Base-by-base conservation (phyloP, 1,140 invertebrate species). In the Sycobia sp. region DNA sequence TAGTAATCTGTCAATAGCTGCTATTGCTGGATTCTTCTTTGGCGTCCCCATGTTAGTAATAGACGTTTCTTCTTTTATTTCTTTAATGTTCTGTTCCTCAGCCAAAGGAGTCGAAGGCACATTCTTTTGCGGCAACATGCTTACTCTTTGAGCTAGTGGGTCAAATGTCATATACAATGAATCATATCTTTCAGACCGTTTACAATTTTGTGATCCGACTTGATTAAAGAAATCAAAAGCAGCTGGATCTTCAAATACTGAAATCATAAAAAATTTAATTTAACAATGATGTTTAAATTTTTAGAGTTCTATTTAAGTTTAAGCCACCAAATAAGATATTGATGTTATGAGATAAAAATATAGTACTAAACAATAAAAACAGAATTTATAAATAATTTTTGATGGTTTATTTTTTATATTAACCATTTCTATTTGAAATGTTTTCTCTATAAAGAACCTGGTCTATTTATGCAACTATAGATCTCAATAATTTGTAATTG, bases 121-220 rank as follows among this genome's bases (percentile, higher is more conserved):
- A 64, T 77, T 80, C 36, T 71, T 75, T 69, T 82, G 79, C 0
- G 79, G 77, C 46, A 81, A 70, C 79, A 82, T 82, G 25, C 66
- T 80, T 57, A 71, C 71, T 51, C 81, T 76, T 50, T 73, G 67
- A 70, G 85, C 81, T 32, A 86, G 67, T 14, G 86, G 86, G 73
- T 88, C 86, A 68, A 87, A 88, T 65, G 86, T 87, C 20, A 86
- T 77, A 71, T 84, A 86, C 22, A 87, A 73, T 63, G 85, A 86
- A 60, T 86, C 84, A 46, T 82, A 77, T 53, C 84, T 82, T 46
- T 80, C 77, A 67, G 79, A 80, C 20, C 80, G 72, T 18, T 71
- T 68, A 5, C 68, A 38, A 34, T 59, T 65, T 7, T 59, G 58
- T 14, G 69, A 71, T 20, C 66, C 73, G 54, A 72, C 69, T 14